Evolutionary conservation across 2,113 vertebrate species (phyloP), one percentile per base, ranked within the genome.

Genomic region (Oxyruncus cristatus): DNA sequence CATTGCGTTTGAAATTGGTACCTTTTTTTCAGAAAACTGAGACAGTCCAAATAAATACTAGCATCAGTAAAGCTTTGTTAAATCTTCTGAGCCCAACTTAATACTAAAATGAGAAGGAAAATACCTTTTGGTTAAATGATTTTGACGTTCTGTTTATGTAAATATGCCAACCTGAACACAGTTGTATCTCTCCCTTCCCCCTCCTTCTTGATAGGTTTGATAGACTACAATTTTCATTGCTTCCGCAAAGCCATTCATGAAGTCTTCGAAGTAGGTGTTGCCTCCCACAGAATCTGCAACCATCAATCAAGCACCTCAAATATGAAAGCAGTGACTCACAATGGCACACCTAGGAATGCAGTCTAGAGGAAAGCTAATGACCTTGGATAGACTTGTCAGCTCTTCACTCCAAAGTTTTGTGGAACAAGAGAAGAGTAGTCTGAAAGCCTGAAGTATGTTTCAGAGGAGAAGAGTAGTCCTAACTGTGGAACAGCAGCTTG

Each of bases 171-270:
- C 37, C 49, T 92, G 80, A 97, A 32, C 32, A 18, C 6, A 19
- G 35, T 30, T 77, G 70, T 83, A 28, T 28, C n/a, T 94, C 65
- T 89, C n/a, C 71, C 15, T 22, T 83, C 58, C 44, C 53, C 87
- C 28, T 92, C 94, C 55, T 72, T 50, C 85, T 73, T 67, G 85
- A 5, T 96, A 99, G 99, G 99, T 97, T 98, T 99, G 96, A 99
- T 99, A 98, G 99, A 99, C 98, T 99, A 99, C 99, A 99, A 99
- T 97, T 99, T 99, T 95, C 99, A 99, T 97, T 99, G 99, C 98
- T 99, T 99, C 98, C 99, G 99, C 78, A 99, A 99, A 98, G 99
- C 99, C 97, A 99, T 99, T 97, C 99, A 99, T 67, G 99, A 99
- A 97, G 99, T 99, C 77, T 99, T 99, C 58, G 99, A 99, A 96